Conservation (phyloP, 2,113 vertebrate species). For the Aviceda subcristata region DNA sequence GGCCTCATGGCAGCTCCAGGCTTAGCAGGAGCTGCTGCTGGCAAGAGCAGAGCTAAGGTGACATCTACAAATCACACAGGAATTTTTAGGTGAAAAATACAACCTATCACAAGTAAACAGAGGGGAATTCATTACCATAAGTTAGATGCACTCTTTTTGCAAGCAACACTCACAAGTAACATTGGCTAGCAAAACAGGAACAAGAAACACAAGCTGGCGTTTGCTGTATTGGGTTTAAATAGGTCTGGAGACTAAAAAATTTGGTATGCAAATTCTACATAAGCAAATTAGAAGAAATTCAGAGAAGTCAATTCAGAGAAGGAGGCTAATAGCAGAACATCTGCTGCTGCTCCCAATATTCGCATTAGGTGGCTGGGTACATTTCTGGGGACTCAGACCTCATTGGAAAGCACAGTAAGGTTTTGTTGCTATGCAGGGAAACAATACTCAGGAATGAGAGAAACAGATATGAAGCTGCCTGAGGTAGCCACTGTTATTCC, state of each 20-base stretch:
- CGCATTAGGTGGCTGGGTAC: not conserved
- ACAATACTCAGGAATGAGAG: not conserved
- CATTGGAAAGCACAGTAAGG: not conserved
- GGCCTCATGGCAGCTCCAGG: not conserved
- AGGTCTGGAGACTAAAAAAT: not conserved
- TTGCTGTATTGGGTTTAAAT: not conserved
- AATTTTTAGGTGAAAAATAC: not conserved
- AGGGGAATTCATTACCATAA: not conserved
- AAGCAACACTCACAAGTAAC: not conserved
- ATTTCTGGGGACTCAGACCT: not conserved
- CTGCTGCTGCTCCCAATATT: conserved; percentile 17
- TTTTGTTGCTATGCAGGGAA: conserved; percentile 43
- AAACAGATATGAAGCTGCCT: not conserved
- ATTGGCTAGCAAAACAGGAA: not conserved
- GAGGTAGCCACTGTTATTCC: not conserved
- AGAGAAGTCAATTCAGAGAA: conserved; percentile 27
- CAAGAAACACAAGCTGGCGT: not conserved
- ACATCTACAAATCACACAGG: not conserved
- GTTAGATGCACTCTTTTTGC: not conserved
- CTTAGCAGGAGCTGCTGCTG: not conserved
- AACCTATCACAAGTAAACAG: not conserved
- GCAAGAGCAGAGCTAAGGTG: not conserved
- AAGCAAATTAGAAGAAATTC: conserved; percentile 44
- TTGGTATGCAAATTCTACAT: not conserved
- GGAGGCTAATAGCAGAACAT: conserved; percentile 22